Base-by-base conservation (phyloP, 2,888 invertebrate genomes). In the Zygothrica quintamaculata region DNA sequence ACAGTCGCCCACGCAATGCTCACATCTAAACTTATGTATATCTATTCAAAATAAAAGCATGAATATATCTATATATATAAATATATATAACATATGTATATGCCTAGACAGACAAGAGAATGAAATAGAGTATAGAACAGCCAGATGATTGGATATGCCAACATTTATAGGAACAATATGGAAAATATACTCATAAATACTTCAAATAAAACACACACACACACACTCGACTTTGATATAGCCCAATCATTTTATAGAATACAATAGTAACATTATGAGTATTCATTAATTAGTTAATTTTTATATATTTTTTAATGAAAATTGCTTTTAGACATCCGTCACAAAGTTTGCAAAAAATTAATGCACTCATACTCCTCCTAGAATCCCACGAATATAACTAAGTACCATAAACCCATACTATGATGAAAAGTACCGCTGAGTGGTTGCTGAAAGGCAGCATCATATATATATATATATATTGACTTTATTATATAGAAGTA, bases 1-100 rank as follows among this genome's bases (percentile, higher is more conserved):
- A 88, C 84, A 50, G 43, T 40, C 88, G 66, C 88, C 86, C 80
- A 84, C 82, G 87, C 84, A 81, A 67, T 55, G 70, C 55, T 69
- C 62, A 76, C 80, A 78, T 72, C 87, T 78, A 87, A 78, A 76
- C 86, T 76, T 81, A 70, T 77, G 62, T 68, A 55, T 5, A n/a
- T 29, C 29, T 57, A 69, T 62, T 48, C 56, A 47, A 55, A 66
- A 47, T 31, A 42, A 47, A 47, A 44, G 46, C 15, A 44, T 44
- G 13, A 36, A 51, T 31, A 15, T 13, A 53, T 15, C 12, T 8
- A 25, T 50, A 51, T 53, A 44, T 12, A 40, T 7, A 5, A 22
- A 22, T 22, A n/a, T n/a, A n/a, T n/a, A n/a, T 22, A 22, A 34
- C 15, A 39, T 55, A 34, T 46, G 34, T 36, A 13, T 12, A 25